phyloP scores from a whole-genome alignment of 2,888 invertebrate genomes.

The Monochamus alternatus region DNA sequence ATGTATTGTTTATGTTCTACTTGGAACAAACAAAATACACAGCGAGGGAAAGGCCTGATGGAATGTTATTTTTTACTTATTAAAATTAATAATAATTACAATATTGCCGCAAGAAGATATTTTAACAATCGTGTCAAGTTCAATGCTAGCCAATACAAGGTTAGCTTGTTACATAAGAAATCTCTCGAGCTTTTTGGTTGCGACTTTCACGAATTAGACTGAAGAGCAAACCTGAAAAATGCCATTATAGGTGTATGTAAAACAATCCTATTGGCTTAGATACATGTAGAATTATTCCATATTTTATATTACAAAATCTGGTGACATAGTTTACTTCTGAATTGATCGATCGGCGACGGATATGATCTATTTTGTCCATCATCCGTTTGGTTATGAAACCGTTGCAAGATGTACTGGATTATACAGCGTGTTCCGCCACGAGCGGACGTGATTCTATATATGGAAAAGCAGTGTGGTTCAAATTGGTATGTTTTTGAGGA shows the following conservation, averaged over 20 bases:
- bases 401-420: no score
- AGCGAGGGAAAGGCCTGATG: not conserved
- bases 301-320: no score
- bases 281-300: no score
- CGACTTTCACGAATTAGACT: not conserved
- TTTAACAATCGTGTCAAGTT: slow-evolving; percentile 7
- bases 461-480: no score
- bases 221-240: not conserved
- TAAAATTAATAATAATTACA: not conserved
- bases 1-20: no score
- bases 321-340: no score
- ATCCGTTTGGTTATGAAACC: no score
- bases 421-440: no score
- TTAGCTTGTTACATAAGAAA: not conserved
- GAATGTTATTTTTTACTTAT: not conserved
- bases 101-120: not conserved
- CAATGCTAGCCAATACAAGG: slow-evolving; percentile 2
- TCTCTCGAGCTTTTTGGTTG: not conserved
- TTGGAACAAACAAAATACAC: not conserved
- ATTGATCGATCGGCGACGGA: no score
- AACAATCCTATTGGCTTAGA: not conserved
- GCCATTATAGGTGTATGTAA: not conserved
- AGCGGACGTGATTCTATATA: no score
- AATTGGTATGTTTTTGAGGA: no score
- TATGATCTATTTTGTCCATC: no score